A percentile compares a stretch with the other conserved stretches of the same genome.
These are phyloP conservation scores for Colossoma macropomum DNA, from an alignment of 2,113 vertebrate species.

Conservation along the genomic window DNA sequence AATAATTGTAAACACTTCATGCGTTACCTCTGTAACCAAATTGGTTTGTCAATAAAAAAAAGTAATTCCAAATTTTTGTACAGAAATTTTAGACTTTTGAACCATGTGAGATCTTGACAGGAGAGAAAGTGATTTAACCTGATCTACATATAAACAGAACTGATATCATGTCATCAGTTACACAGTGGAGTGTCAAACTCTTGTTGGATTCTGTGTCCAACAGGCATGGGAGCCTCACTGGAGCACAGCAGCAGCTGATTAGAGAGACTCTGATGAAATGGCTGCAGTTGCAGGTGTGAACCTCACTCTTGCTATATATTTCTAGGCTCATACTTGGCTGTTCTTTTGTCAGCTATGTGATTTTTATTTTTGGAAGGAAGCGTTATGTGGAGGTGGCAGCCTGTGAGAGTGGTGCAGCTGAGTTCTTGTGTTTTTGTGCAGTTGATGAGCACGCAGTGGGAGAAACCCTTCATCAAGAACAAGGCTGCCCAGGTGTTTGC, in stretches of 20 bases:
- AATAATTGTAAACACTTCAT: too few species aligned
- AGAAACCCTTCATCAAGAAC: constrained; percentile 98
- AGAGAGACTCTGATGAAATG: constrained; percentile 95
- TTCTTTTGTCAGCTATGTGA: neutral
- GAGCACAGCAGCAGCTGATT: constrained; percentile 91
- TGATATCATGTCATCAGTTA: neutral
- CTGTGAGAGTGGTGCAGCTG: neutral
- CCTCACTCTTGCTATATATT: neutral
- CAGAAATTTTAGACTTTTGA: too few species aligned
- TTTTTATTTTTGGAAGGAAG: neutral
- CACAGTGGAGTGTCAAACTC: neutral
- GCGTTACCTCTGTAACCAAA: too few species aligned
- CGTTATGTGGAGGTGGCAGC: neutral
- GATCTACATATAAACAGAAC: too few species aligned
- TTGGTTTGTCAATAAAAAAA: too few species aligned
- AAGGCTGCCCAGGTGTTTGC: constrained; percentile 98
- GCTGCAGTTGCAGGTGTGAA: constrained; percentile 92
- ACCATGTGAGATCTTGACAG: too few species aligned
- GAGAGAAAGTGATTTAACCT: neutral
- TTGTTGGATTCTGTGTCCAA: constrained; percentile 45
- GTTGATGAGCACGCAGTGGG: constrained; percentile 88
- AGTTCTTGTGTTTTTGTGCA: constrained; percentile 57
- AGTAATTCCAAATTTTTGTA: too few species aligned
- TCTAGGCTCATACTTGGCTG: neutral
- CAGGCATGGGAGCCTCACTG: constrained; percentile 88